phyloP scores from a whole-genome alignment of 2,113 vertebrate genomes.

The Leuciscus idus region DNA sequence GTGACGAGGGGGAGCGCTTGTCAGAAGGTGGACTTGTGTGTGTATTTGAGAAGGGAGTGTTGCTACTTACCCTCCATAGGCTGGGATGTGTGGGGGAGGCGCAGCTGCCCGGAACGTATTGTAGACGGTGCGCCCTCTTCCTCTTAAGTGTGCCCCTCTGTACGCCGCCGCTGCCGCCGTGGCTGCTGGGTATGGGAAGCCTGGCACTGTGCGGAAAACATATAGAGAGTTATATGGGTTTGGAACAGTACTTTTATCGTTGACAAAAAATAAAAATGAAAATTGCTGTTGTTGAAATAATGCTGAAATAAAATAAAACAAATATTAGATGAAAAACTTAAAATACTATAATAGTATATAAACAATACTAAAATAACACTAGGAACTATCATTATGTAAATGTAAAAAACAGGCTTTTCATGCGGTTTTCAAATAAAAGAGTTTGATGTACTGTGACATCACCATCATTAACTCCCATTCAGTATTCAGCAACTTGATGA shows the following conservation, averaged over 20 bases:
- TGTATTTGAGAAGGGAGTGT: constrained; percentile 11
- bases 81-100: constrained; percentile 91
- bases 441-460: constrained; percentile 12
- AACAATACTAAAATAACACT: not conserved
- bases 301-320: not conserved
- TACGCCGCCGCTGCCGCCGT: constrained; percentile 90
- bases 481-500: not conserved
- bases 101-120: constrained; percentile 93
- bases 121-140: constrained; percentile 92
- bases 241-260: not conserved
- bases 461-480: constrained; percentile 14
- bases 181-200: constrained; percentile 93
- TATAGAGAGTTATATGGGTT: not conserved
- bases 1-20: not conserved
- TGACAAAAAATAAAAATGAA: not conserved
- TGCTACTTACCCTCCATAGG: constrained; percentile 91
- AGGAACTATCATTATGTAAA: not conserved
- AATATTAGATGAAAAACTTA: not conserved
- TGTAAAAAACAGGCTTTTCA: not conserved
- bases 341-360: not conserved
- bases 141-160: constrained; percentile 92
- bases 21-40: not conserved
- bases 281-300: not conserved
- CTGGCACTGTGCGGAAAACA: constrained; percentile 81
- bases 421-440: not conserved